Conservation (phyloP, 2,797 vertebrate species). For the Oreortyx pictus region DNA sequence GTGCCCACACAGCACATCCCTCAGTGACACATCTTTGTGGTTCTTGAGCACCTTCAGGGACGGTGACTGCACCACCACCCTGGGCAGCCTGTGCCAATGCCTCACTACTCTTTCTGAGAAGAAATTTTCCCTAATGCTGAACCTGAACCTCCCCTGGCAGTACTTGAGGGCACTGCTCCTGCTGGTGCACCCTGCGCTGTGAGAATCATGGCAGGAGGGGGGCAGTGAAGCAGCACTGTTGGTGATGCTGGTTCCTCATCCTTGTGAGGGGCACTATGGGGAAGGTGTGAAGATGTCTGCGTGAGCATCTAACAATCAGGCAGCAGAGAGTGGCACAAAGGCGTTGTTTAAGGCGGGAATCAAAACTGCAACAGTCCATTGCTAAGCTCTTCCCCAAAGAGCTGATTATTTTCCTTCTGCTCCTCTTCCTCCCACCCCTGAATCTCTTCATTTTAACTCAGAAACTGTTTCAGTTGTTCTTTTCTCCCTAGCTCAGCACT, state of each 20-base stretch:
- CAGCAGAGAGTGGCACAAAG: neutral
- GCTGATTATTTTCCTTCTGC: neutral
- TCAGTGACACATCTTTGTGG: no score
- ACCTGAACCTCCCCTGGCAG: no score
- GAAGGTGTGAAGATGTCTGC: neutral
- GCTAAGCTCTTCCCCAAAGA: neutral
- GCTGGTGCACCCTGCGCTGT: neutral
- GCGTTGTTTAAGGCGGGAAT: neutral
- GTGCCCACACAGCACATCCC: no score
- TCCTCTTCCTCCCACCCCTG: neutral
- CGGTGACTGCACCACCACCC: no score
- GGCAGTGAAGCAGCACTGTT: neutral
- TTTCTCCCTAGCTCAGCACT: slow-evolving; percentile 32
- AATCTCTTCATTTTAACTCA: neutral
- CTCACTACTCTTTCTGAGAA: no score
- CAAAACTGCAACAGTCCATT: neutral
- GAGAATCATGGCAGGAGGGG: neutral
- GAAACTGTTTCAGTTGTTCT: slow-evolving; percentile 2
- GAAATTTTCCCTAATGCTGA: no score
- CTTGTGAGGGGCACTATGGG: fast-evolving
- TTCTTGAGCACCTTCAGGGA: no score
- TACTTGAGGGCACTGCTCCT: neutral
- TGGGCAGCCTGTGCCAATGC: no score
- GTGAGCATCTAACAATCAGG: neutral
- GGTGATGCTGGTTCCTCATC: neutral